A percentile compares a stretch with the other conserved stretches of the same genome.
These are phyloP conservation scores for Epinotia ramella DNA, from an alignment of 2,888 invertebrate species.

Conservation along the genomic window DNA sequence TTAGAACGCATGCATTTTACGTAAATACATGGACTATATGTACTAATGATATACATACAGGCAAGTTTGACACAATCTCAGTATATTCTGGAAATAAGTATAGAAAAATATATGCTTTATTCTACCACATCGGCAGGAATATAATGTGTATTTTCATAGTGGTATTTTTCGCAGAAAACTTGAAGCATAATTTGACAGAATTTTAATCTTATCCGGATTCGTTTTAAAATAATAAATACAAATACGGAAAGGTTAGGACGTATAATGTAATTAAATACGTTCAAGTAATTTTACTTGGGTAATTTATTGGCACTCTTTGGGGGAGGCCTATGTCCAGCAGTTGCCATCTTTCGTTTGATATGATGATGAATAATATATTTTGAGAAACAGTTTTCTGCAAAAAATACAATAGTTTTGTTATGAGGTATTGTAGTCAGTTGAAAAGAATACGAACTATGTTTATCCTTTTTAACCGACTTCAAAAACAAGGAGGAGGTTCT, in stretches of 20 bases:
- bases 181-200: neutral
- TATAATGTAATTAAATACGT: no score
- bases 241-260: no score
- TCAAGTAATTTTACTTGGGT: no score
- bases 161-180: neutral
- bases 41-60: neutral
- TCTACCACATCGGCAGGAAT: no score
- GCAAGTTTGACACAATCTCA: neutral
- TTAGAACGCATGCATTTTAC: no score
- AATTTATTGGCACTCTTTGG: no score
- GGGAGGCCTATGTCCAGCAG: no score
- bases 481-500: no score
- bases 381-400: neutral
- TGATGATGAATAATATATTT: neutral
- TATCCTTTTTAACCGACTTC: no score
- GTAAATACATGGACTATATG: no score
- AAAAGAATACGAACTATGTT: neutral
- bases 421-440: neutral
- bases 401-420: neutral
- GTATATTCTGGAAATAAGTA: slow-evolving; percentile 8
- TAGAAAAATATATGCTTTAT: slow-evolving; percentile 2
- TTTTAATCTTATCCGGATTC: neutral
- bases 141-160: neutral
- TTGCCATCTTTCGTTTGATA: no score
- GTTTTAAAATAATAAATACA: no score